These are phyloP conservation scores for Dermatophagoides farinae DNA, from an alignment of 1,140 invertebrate genomes.

Conservation along the genomic window DNA sequence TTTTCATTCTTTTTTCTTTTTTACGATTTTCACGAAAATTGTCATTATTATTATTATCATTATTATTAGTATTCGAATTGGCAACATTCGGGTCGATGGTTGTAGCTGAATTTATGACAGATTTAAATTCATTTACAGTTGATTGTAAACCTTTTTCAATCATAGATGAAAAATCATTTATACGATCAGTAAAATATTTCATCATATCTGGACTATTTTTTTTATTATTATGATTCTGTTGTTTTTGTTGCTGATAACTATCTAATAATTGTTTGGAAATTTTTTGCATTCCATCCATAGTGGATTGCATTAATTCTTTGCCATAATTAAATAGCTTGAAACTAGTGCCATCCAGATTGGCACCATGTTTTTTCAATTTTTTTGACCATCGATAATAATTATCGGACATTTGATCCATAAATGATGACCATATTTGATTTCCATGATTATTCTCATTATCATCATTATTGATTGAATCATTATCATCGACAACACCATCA, in stretches of 20 bases:
- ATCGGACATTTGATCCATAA: neutral
- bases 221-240: neutral
- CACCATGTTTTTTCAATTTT: neutral
- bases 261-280: no score
- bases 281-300: neutral
- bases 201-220: neutral
- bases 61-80: neutral
- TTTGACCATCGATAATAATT: no score
- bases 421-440: neutral
- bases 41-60: neutral
- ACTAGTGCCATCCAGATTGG: neutral
- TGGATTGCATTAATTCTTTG: neutral
- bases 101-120: neutral
- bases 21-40: neutral
- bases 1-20: neutral
- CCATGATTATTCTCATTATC: no score
- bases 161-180: neutral
- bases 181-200: neutral
- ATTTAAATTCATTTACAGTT: neutral
- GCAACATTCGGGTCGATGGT: neutral
- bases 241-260: neutral
- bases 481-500: no score
- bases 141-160: neutral
- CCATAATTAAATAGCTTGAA: neutral
- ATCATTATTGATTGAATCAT: no score